Evolutionary conservation across 2,113 vertebrate species (phyloP).

Genomic region (Notarius quadriscutis): DNA sequence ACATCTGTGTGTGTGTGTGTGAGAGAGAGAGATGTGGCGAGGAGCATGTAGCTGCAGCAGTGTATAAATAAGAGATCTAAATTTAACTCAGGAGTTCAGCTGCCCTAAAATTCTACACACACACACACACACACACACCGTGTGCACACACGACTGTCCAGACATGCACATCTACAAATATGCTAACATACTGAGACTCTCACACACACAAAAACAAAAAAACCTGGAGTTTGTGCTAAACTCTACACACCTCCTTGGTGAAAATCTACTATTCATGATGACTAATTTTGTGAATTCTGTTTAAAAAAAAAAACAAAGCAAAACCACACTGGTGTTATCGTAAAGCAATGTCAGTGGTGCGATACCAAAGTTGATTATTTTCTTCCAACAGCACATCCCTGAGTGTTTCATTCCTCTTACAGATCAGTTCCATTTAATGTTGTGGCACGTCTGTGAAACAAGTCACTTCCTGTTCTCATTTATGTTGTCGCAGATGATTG

Average conservation of each 20-base stretch:
- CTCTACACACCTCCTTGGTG: background rate
- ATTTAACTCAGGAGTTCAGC: conserved; percentile 46
- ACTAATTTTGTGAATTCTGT: too few species aligned
- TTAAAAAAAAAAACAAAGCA: too few species aligned
- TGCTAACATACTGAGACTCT: background rate
- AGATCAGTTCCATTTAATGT: background rate
- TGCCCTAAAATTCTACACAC: conserved; percentile 29
- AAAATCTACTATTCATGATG: too few species aligned
- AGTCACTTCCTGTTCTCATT: background rate
- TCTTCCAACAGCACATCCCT: background rate
- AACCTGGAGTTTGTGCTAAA: background rate
- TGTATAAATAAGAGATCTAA: conserved; percentile 54
- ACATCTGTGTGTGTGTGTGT: conserved; percentile 26
- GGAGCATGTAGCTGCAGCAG: conserved; percentile 26
- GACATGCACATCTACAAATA: background rate
- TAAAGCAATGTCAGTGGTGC: background rate
- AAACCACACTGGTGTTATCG: background rate
- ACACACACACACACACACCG: conserved; percentile 13
- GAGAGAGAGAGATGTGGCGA: conserved; percentile 32
- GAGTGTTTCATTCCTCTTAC: background rate
- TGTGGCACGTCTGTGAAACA: background rate
- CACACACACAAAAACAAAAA: background rate
- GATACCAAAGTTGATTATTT: background rate
- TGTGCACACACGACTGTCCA: background rate
- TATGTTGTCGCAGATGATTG: background rate